Evolutionary conservation across 2,888 invertebrate species (phyloP).

Genomic region (Lasioglossum lativentre): DNA sequence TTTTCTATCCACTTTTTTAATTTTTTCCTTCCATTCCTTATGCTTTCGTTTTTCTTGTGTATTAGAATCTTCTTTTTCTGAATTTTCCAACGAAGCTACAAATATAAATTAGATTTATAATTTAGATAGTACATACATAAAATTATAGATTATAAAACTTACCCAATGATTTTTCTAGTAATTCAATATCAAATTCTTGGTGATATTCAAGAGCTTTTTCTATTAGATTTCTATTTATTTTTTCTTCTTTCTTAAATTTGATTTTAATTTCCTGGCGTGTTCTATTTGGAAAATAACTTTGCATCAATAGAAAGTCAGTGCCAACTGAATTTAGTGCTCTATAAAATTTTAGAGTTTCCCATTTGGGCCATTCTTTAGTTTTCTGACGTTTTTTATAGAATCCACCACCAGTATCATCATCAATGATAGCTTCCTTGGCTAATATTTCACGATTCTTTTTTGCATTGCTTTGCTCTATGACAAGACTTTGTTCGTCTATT

Average conservation of each 20-base stretch:
- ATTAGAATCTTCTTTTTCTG: conserved; percentile 57
- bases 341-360: conserved; percentile 96
- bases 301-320: conserved; percentile 97
- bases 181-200: conserved; percentile 89
- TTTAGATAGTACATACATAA: not conserved
- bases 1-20: conserved; percentile 52
- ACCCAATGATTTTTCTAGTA: conserved; percentile 87
- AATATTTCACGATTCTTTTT: conserved; percentile 88
- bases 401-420: conserved; percentile 87
- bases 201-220: conserved; percentile 91
- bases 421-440: conserved; percentile 88
- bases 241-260: conserved; percentile 97
- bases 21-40: conserved; percentile 42
- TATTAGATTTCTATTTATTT: conserved; percentile 89
- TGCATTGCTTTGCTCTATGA: conserved; percentile 90
- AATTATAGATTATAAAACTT: conserved; percentile 66
- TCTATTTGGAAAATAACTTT: conserved; percentile 92
- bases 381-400: conserved; percentile 89
- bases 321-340: conserved; percentile 95
- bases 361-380: conserved; percentile 90
- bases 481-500: conserved; percentile 93
- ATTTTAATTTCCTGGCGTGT: conserved; percentile 93
- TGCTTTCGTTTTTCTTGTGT: conserved; percentile 59
- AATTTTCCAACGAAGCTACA: conserved; percentile 74
- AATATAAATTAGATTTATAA: conserved; percentile 24